A percentile compares a stretch with the other conserved stretches of the same genome.
Evolutionary conservation across 2,113 vertebrate species (phyloP).

Genomic region (Hylia prasina): DNA sequence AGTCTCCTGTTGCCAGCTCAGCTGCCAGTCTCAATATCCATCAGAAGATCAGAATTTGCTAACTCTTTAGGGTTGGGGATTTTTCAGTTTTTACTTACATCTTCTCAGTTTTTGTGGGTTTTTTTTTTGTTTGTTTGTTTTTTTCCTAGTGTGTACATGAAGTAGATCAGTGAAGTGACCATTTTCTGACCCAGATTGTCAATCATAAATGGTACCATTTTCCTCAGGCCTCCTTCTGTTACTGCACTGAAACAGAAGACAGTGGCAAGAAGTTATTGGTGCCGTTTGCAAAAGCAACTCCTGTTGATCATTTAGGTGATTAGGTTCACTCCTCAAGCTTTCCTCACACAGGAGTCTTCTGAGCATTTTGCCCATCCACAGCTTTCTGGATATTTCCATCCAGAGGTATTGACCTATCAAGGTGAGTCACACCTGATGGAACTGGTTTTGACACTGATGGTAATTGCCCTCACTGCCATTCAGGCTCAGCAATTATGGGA

Average conservation of each 20-base stretch:
- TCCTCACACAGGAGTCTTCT: neutral
- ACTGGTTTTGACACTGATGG: neutral
- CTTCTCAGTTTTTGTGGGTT: neutral
- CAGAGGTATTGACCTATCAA: neutral
- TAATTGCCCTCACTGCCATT: neutral
- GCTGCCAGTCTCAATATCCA: neutral
- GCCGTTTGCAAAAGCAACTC: neutral
- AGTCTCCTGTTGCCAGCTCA: neutral
- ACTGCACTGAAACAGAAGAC: neutral
- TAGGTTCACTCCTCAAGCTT: neutral
- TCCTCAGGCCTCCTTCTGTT: neutral
- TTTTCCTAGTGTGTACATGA: neutral
- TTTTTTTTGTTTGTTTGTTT: neutral
- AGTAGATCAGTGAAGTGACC: neutral
- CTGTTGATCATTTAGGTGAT: neutral
- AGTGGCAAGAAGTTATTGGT: neutral
- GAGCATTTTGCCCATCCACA: neutral
- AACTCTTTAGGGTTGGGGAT: neutral
- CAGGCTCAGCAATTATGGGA: neutral
- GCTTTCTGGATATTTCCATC: neutral
- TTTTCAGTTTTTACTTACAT: neutral
- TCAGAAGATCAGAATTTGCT: neutral
- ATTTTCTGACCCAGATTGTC: neutral
- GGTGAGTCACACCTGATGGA: neutral
- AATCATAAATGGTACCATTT: neutral